Evolutionary conservation across 2,797 vertebrate species (phyloP), one percentile per base, ranked within the genome.

Genomic region (Schizopygopsis pylzovi): DNA sequence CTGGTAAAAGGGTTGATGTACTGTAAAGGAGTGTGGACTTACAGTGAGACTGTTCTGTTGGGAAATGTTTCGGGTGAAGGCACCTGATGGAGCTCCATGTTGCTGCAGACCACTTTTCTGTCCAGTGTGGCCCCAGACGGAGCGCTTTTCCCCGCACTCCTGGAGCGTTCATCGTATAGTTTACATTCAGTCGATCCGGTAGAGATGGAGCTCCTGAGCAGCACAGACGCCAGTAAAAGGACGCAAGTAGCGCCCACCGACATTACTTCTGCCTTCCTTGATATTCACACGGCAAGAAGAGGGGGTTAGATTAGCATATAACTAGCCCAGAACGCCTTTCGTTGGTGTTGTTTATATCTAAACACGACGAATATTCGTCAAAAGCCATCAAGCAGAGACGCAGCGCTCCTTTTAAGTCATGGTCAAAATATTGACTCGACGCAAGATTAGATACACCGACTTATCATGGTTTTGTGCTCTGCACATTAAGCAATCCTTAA

Each of bases 41-140:
- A 99, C 98, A 99, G 94, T 22, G 96, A 96, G 92, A 96, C 95
- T 8, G 97, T 99, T 89, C 96, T 94, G 96, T 98, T 97, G 87
- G 97, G 96, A 87, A 98, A 95, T 11, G 95, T 90, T 73, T 96
- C 95, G 18, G 96, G 92, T 16, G 96, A 95, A 63, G 97, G 88
- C 91, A 97, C 95, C 92, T 95, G 96, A 87, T 92, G 94, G 81
- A 97, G 96, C 89, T 97, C 97, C 96, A 97, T 95, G 92, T 96
- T 98, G 93, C 96, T 98, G 92, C 97, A 98, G 52, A 98, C 96
- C 91, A 97, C 96, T 86, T 96, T 98, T 89, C 91, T 93, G 89
- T 95, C 91, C 9, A 89, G 70, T 0, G 89, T 82, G 8, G 85
- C 90, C 10, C 90, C 90, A 68, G 92, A 83, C 56, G 63, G 15